These are phyloP conservation scores for Rhodinocichla rosea DNA, from an alignment of 2,113 vertebrate genomes.

Conservation along the genomic window DNA sequence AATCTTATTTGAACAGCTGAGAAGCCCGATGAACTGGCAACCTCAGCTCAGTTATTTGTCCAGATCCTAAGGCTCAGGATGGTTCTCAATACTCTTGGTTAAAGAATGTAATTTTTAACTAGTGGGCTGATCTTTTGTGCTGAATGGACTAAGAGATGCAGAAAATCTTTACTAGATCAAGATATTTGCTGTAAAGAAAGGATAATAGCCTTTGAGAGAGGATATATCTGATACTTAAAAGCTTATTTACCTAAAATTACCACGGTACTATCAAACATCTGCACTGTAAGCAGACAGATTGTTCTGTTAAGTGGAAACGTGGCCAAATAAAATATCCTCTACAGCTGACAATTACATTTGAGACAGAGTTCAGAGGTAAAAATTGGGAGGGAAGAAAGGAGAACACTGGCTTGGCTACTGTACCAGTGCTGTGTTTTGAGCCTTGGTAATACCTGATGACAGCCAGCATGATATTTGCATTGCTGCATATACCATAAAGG, in stretches of 20 bases:
- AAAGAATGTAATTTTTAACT: slow-evolving; percentile 1
- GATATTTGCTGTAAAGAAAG: slow-evolving; percentile 5
- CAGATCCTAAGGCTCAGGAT: background rate
- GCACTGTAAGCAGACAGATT: slow-evolving; percentile 5
- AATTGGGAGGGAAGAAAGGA: background rate
- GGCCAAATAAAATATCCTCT: slow-evolving; percentile 56
- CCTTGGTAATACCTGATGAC: slow-evolving; percentile 4
- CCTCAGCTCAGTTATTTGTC: background rate
- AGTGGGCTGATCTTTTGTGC: background rate
- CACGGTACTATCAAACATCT: slow-evolving; percentile 18
- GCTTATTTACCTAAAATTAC: slow-evolving; percentile 62
- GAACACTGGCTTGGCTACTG: background rate
- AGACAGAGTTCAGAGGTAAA: slow-evolving; percentile 47
- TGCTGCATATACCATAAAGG: slow-evolving; percentile 8
- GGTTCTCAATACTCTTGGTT: background rate
- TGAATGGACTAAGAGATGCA: background rate
- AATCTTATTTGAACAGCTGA: slow-evolving; percentile 11
- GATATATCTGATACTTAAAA: slow-evolving; percentile 3
- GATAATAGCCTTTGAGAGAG: slow-evolving; percentile 3
- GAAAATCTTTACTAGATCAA: background rate
- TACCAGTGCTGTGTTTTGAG: background rate
- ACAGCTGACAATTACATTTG: slow-evolving; percentile 20
- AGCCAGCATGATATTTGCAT: background rate
- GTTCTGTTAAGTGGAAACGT: background rate
- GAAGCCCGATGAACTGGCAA: background rate